phyloP scores from a whole-genome alignment of 2,113 vertebrate species.

The Ophiodon elongatus region DNA sequence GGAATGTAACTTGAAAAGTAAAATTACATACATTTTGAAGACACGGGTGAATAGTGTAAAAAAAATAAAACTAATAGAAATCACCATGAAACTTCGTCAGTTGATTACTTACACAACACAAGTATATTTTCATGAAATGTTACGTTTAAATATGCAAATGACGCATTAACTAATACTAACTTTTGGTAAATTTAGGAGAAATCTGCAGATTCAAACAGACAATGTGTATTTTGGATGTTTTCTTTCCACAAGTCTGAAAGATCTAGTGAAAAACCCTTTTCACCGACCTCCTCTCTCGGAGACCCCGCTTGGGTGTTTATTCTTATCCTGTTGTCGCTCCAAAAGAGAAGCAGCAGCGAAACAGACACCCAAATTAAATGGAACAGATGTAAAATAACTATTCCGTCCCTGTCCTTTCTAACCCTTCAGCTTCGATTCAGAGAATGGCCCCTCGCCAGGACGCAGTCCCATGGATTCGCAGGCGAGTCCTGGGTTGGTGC shows the following conservation, averaged over 20 bases:
- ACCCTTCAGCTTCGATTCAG: slow-evolving; percentile 88
- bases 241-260: not conserved
- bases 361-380: not conserved
- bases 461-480: slow-evolving; percentile 94
- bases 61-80: too few species aligned
- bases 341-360: not conserved
- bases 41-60: too few species aligned
- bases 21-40: too few species aligned
- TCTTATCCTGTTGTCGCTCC: slow-evolving; percentile 1
- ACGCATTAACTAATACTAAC: too few species aligned
- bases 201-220: too few species aligned
- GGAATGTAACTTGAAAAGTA: too few species aligned
- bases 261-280: not conserved
- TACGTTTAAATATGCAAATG: too few species aligned
- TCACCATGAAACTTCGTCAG: too few species aligned
- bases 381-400: not conserved
- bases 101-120: too few species aligned
- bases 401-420: not conserved
- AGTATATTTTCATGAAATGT: not conserved
- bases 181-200: too few species aligned
- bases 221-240: not conserved
- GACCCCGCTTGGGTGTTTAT: slow-evolving; percentile 3
- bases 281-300: slow-evolving; percentile 19
- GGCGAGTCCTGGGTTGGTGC: slow-evolving; percentile 92
- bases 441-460: slow-evolving; percentile 92